A percentile compares a stretch with the other conserved stretches of the same genome.
Conservation (phyloP, 2,797 vertebrate species). For the Phoebastria nigripes region DNA sequence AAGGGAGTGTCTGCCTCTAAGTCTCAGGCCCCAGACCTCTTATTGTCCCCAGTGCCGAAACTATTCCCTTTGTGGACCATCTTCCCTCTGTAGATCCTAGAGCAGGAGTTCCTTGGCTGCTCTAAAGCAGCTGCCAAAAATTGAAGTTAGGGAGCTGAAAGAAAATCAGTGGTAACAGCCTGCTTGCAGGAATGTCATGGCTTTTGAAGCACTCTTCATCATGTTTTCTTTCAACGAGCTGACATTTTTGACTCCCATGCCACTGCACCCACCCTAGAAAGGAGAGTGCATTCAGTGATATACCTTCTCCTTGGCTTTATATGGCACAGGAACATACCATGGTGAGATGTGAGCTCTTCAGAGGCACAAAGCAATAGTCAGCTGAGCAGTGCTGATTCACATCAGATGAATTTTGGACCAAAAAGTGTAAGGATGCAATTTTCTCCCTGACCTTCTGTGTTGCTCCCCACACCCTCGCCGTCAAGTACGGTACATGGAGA, state of each 20-base stretch:
- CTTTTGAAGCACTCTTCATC: not conserved
- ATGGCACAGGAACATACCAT: not conserved
- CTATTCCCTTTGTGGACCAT: not conserved
- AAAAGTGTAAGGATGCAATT: not conserved
- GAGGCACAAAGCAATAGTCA: not conserved
- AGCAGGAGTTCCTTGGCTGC: not conserved
- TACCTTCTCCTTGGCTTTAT: not conserved
- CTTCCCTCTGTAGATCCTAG: not conserved
- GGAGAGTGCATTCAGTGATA: not conserved
- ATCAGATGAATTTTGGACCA: not conserved
- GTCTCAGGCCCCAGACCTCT: not conserved
- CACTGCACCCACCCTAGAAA: not conserved
- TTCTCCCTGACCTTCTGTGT: not conserved
- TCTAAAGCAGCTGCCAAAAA: not conserved
- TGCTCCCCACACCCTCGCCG: not conserved
- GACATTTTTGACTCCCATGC: not conserved
- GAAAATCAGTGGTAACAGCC: not conserved
- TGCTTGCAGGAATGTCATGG: not conserved
- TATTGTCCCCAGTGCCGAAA: not conserved
- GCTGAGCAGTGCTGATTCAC: not conserved
- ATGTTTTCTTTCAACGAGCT: not conserved
- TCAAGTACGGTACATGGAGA: not conserved
- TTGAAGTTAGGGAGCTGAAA: not conserved
- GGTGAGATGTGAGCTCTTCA: not conserved
- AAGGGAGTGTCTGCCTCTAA: constrained; percentile 17